Evolutionary conservation across 2,888 invertebrate genomes (phyloP).

Genomic region (Parnassius glacialis): DNA sequence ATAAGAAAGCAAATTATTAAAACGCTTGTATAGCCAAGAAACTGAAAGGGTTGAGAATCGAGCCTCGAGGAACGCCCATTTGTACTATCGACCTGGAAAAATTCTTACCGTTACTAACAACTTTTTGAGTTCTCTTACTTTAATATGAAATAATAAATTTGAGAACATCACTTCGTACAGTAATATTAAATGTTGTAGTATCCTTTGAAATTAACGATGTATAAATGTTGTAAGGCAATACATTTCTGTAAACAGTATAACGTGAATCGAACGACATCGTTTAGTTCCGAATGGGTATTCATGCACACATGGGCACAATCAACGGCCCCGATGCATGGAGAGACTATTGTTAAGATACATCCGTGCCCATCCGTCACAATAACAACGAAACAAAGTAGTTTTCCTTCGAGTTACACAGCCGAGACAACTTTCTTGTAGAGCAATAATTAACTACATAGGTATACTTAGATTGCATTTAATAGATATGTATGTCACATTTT

Average conservation of each 20-base stretch:
- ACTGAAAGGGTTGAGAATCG: too few species aligned
- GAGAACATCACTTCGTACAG: too few species aligned
- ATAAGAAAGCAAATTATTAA: too few species aligned
- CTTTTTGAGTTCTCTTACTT: too few species aligned
- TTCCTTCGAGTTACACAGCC: conserved; percentile 21
- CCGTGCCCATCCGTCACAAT: conserved; percentile 71
- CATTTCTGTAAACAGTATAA: not conserved
- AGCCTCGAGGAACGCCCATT: too few species aligned
- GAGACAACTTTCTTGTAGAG: conserved; percentile 16
- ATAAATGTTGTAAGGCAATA: conserved; percentile 3
- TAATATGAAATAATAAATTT: too few species aligned
- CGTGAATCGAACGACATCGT: conserved; percentile 22
- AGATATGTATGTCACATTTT: not conserved
- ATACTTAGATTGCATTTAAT: not conserved
- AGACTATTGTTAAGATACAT: conserved; percentile 71
- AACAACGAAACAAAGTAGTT: conserved; percentile 55
- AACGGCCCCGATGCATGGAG: conserved; percentile 74
- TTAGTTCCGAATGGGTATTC: conserved; percentile 49
- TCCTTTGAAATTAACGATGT: too few species aligned
- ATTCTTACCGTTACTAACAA: too few species aligned
- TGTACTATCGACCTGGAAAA: too few species aligned
- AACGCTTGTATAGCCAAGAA: too few species aligned
- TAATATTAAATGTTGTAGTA: too few species aligned
- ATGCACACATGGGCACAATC: conserved; percentile 68
- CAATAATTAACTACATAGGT: conserved; percentile 16